Evolutionary conservation across 2,888 invertebrate genomes (phyloP).

Genomic region (Nomada hirtipes): DNA sequence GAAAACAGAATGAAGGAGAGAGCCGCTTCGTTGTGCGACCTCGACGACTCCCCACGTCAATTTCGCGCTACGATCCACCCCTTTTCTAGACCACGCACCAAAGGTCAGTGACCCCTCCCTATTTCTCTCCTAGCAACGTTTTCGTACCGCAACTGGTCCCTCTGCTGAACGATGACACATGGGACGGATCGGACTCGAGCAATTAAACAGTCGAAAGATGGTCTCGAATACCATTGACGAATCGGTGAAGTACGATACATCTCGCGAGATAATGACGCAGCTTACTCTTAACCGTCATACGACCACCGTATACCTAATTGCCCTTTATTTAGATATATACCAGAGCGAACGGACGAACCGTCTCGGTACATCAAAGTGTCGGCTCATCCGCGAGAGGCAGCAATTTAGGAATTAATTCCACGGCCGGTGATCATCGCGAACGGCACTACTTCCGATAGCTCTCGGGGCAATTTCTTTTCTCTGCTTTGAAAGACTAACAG

Average conservation of each 20-base stretch:
- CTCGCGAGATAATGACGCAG: no score
- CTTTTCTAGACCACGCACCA: constrained; percentile 60
- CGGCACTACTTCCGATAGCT: constrained; percentile 22
- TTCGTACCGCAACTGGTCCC: not conserved
- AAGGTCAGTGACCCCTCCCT: constrained; percentile 22
- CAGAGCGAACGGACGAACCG: not conserved
- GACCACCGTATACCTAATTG: no score
- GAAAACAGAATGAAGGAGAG: constrained; percentile 50
- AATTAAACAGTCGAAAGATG: not conserved
- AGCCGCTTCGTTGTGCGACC: constrained; percentile 81
- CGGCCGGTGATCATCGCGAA: constrained; percentile 1
- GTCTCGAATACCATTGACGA: not conserved
- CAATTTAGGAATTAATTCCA: constrained; percentile 50
- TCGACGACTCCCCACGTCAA: constrained; percentile 75
- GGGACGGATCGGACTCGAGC: constrained; percentile 20
- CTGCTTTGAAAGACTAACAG: constrained; percentile 12
- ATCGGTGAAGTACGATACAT: no score
- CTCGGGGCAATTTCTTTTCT: constrained; percentile 58
- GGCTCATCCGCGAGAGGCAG: constrained; percentile 8
- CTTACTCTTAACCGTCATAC: no score
- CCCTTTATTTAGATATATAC: no score
- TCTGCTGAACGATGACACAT: constrained; percentile 15
- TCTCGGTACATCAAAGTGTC: not conserved
- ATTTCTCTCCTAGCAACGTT: not conserved
- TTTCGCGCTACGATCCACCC: constrained; percentile 75